These are phyloP conservation scores for Andrena bucephala DNA, from an alignment of 2,888 invertebrate species.

Conservation along the genomic window DNA sequence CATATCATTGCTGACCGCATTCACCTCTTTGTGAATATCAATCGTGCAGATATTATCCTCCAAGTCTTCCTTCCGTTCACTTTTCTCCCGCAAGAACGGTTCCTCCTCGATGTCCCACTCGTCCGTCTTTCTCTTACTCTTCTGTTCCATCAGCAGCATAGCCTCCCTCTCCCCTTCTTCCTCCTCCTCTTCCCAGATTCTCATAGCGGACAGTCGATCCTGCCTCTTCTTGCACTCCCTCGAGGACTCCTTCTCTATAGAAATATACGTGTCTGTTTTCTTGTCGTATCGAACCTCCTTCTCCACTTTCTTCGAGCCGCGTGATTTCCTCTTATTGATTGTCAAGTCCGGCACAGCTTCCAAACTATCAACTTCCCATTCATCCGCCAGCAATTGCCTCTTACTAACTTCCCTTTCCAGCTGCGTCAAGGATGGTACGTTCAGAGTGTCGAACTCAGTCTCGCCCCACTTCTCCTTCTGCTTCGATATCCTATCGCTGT, in stretches of 20 bases:
- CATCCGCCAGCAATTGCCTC: slow-evolving; percentile 76
- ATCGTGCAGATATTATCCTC: slow-evolving; percentile 11
- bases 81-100: slow-evolving; percentile 39
- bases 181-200: slow-evolving; percentile 83
- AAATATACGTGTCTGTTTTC: slow-evolving; percentile 81
- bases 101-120: slow-evolving; percentile 75
- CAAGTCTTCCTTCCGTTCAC: slow-evolving; percentile 35
- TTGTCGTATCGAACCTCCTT: slow-evolving; percentile 81
- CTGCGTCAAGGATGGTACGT: slow-evolving; percentile 80
- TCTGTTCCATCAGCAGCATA: slow-evolving; percentile 72
- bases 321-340: slow-evolving; percentile 57
- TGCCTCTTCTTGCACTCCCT: slow-evolving; percentile 75
- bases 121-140: slow-evolving; percentile 65
- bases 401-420: slow-evolving; percentile 77
- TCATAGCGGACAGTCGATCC: slow-evolving; percentile 75
- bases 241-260: slow-evolving; percentile 74
- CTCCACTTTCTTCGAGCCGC: slow-evolving; percentile 72
- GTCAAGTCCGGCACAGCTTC: slow-evolving; percentile 75
- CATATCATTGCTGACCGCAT: neutral
- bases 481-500: slow-evolving; percentile 64
- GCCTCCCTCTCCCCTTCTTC: slow-evolving; percentile 82
- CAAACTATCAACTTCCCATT: slow-evolving; percentile 83
- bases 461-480: slow-evolving; percentile 76
- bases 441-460: slow-evolving; percentile 80
- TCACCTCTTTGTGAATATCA: slow-evolving; percentile 38